Conservation (phyloP, 2,113 vertebrate species). For the Excalfactoria chinensis region DNA sequence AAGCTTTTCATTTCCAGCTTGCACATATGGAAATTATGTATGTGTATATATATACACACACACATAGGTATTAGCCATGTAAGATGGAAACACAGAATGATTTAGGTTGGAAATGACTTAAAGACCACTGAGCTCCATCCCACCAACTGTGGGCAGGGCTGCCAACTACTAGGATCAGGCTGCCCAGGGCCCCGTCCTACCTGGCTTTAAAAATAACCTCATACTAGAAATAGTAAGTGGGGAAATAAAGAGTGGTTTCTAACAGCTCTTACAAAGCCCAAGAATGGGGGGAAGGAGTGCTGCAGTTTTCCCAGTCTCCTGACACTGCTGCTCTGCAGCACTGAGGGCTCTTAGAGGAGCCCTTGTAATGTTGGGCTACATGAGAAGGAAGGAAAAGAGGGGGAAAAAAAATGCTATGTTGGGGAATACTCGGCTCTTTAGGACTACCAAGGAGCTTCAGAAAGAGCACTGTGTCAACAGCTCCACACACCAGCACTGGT, state of each 20-base stretch:
- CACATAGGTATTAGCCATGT: neutral
- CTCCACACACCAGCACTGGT: neutral
- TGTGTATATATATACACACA: neutral
- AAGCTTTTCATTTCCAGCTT: neutral
- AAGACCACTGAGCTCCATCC: too few relatives aligned
- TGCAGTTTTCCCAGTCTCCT: neutral
- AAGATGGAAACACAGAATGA: neutral
- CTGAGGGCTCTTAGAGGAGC: accelerated
- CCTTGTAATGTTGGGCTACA: neutral
- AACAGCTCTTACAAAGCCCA: neutral
- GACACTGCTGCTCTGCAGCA: neutral
- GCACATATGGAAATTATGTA: neutral
- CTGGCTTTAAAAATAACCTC: neutral
- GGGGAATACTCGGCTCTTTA: neutral
- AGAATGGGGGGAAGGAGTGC: neutral
- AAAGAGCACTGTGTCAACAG: neutral
- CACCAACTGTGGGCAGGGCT: too few relatives aligned
- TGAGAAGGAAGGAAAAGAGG: neutral
- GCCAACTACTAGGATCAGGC: too few relatives aligned
- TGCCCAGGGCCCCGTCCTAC: too few relatives aligned
- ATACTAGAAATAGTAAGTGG: neutral
- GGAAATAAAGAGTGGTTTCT: neutral
- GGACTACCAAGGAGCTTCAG: neutral
- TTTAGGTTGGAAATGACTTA: too few relatives aligned
- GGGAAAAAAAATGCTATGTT: neutral